These are phyloP conservation scores for Hemichromis elongatus DNA, from an alignment of 2,113 vertebrate species.

Conservation along the genomic window DNA sequence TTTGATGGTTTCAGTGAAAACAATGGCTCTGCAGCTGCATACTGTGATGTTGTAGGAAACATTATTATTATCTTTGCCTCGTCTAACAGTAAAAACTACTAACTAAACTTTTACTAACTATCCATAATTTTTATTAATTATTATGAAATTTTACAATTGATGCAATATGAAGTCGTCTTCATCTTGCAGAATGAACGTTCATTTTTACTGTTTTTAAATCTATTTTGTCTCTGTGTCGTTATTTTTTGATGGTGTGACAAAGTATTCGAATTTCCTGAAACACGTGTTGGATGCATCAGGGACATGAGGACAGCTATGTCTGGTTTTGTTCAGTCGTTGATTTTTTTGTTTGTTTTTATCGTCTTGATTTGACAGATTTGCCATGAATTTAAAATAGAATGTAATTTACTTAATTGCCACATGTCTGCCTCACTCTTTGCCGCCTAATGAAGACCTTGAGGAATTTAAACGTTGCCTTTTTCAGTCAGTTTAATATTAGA, in stretches of 20 bases:
- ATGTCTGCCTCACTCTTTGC: background rate
- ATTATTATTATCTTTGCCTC: background rate
- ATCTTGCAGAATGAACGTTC: background rate
- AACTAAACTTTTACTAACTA: background rate
- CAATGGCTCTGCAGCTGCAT: background rate
- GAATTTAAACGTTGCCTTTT: background rate
- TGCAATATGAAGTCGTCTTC: background rate
- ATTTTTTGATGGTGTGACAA: background rate
- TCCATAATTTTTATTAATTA: background rate
- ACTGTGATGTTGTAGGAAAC: background rate
- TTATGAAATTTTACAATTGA: background rate
- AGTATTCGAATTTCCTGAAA: background rate
- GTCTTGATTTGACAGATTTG: background rate
- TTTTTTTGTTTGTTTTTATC: background rate
- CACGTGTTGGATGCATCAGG: background rate
- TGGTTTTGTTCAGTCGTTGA: background rate
- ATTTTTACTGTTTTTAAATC: rapidly evolving
- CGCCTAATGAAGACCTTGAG: background rate
- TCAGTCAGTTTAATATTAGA: background rate
- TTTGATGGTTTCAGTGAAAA: background rate
- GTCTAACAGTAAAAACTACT: background rate
- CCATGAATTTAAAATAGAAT: background rate
- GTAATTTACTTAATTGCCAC: background rate
- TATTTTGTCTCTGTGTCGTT: rapidly evolving
- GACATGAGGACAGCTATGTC: background rate